Base-by-base conservation (phyloP, 2,888 invertebrate genomes). In the Cloeon dipterum region DNA sequence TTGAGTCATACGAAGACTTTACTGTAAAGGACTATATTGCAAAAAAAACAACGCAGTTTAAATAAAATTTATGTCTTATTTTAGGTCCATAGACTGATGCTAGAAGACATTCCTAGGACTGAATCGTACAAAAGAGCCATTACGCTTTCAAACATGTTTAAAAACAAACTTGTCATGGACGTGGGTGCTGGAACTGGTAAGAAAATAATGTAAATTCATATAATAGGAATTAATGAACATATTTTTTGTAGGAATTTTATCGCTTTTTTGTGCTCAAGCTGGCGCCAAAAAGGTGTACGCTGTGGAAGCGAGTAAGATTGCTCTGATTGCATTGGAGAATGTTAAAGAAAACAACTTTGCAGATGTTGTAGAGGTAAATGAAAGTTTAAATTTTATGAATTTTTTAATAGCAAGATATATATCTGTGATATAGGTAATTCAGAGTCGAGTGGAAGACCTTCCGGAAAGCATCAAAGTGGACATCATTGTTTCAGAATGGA, bases 401-500 rank as follows among this genome's bases (percentile, higher is more conserved):
- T n/a, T n/a, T n/a, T n/a, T n/a, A n/a, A n/a, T n/a, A n/a, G n/a
- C n/a, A n/a, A n/a, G n/a, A n/a, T n/a, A n/a, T n/a, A n/a, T n/a
- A n/a, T n/a, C n/a, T n/a, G n/a, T n/a, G n/a, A n/a, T 55, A 20
- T 45, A 73, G 70, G 70, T 85, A 8, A 66, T 86, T 32, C 71
- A 81, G 48, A 68, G 68, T 36, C 66, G 62, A 59, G 67, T 85
- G 5, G 88, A 89, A 61, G 74, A 86, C 49, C 63, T 86, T 3
- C 73, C 77, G 1, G 58, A 54, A 43, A 50, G 68, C 36, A 63
- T 65, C 7, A 72, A 76, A 55, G 79, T 85, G 2, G 91, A 93
- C 55, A 68, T 86, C 8, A 82, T 94, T 43, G 70, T 94, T 4
- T 91, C 91, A 0, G 93, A 94, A 59, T 94, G 93, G 93, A 94